Conservation (phyloP, 2,797 vertebrate genomes). For the Esox masquinongy region DNA sequence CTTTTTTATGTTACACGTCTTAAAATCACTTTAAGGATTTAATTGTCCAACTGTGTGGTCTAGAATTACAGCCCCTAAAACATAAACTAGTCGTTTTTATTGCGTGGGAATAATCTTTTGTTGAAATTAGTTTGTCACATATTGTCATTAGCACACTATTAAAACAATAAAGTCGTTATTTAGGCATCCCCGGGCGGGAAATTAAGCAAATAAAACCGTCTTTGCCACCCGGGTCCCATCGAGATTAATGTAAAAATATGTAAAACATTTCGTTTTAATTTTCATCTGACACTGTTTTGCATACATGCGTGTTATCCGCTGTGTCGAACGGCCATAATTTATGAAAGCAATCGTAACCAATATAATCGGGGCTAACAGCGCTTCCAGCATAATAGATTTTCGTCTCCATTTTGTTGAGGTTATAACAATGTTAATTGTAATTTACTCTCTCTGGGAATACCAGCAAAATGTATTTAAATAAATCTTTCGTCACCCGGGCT, state of each 20-base stretch:
- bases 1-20: constrained; percentile 23
- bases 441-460: constrained; percentile 82
- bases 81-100: constrained; percentile 76
- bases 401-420: constrained; percentile 87
- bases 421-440: constrained; percentile 93
- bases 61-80: constrained; percentile 38
- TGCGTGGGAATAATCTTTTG: constrained; percentile 73
- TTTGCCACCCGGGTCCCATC: constrained; percentile 85
- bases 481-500: constrained; percentile 57
- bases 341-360: constrained; percentile 83
- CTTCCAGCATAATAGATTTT: constrained; percentile 93
- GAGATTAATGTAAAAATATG: constrained; percentile 96
- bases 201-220: constrained; percentile 88
- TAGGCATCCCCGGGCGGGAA: constrained; percentile 78
- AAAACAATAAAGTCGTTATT: constrained; percentile 94
- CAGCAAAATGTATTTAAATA: constrained; percentile 80
- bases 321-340: constrained; percentile 86
- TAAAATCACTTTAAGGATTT: constrained; percentile 56
- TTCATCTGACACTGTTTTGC: constrained; percentile 81
- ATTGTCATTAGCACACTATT: constrained; percentile 84
- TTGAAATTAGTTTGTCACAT: constrained; percentile 82
- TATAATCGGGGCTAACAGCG: constrained; percentile 74
- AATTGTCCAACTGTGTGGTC: constrained; percentile 58
- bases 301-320: constrained; percentile 73
- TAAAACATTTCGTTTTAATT: constrained; percentile 86